Base-by-base conservation (phyloP, 2,797 vertebrate genomes). In the Cryptoprocta ferox region DNA sequence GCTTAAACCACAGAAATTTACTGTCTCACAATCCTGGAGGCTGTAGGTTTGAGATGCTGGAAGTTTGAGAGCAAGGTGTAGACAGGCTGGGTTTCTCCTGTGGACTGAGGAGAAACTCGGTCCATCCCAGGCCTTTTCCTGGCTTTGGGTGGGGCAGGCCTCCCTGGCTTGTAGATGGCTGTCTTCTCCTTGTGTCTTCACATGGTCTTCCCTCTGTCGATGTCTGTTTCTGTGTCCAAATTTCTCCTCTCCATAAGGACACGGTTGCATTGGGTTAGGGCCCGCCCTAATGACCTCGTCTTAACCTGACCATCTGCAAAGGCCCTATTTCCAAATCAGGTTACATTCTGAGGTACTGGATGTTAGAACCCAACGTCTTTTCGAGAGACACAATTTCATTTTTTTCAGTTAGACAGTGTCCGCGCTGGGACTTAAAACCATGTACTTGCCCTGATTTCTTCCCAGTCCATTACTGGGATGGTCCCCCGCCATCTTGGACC, bases 191-290 rank as follows among this genome's bases (percentile, higher is more conserved):
- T 30, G 28, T 26, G 21, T 24, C 71, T 84, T 68, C 56, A 48
- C 4, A 0, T 4, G 0, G 0, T 15, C 28, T 35, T 70, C 15
- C 13, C 18, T 78, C n/a, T 26, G 11, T 6, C 15, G 0, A 0
- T 8, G 0, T 45, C 50, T 59, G 26, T 32, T 30, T 35, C 10
- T 42, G 21, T 26, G 59, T 42, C 53, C 21, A 39, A 21, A 79
- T 66, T 5, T 37, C 15, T 30, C 12, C 42, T 50, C 68, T 56
- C 30, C 14, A 10, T 28, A 50, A 28, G 24, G 48, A 61, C 5
- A 53, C 53, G 5, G 53, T 19, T 53, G 53, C 53, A 21, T 6
- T 6, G 39, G 21, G 9, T 53, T 8, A 28, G 30, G 56, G 9
- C 10, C 6, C 21, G 63, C 9, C 30, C 16, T 42, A 19, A 24